A percentile compares a stretch with the other conserved stretches of the same genome.
phyloP scores from a whole-genome alignment of 1,140 invertebrate species.

The Chlorops oryzae region DNA sequence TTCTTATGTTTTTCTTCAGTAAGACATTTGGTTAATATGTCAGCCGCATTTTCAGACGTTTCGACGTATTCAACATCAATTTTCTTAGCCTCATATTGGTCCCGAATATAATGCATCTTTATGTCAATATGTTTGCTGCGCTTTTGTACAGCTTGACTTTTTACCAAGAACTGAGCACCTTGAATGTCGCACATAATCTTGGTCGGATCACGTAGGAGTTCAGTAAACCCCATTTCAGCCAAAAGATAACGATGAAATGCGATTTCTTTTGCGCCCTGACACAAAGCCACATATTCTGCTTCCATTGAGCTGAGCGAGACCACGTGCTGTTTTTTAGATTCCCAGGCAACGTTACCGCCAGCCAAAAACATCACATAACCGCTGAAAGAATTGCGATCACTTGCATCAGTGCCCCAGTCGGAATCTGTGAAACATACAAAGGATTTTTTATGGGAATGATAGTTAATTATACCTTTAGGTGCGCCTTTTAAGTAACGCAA shows the following conservation, averaged over 20 bases:
- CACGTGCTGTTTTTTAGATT: conserved; percentile 13
- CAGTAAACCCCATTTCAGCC: neutral
- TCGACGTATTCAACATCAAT: conserved; percentile 8
- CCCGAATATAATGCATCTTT: conserved; percentile 1
- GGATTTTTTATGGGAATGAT: neutral
- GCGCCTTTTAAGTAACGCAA: conserved; percentile 11
- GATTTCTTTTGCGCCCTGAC: neutral
- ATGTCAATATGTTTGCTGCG: conserved; percentile 11
- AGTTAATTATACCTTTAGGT: neutral
- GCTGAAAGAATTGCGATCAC: conserved; percentile 24
- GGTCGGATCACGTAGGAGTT: conserved; percentile 26
- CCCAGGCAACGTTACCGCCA: conserved; percentile 24
- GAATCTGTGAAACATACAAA: conserved; percentile 10
- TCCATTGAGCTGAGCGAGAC: conserved; percentile 20
- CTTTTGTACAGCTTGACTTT: conserved; percentile 10
- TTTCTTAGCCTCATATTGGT: neutral
- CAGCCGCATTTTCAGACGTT: conserved; percentile 1
- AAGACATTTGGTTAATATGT: conserved; percentile 7
- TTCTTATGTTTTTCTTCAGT: no score
- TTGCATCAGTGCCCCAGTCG: conserved; percentile 35
- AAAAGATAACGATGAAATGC: neutral
- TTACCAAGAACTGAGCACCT: conserved; percentile 4
- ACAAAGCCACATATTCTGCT: conserved; percentile 18
- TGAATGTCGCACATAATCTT: neutral
- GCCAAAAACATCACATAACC: conserved; percentile 16